A percentile compares a stretch with the other conserved stretches of the same genome.
Evolutionary conservation across 1,140 invertebrate genomes (phyloP).

Genomic region (Lepeophtheirus salmonis): DNA sequence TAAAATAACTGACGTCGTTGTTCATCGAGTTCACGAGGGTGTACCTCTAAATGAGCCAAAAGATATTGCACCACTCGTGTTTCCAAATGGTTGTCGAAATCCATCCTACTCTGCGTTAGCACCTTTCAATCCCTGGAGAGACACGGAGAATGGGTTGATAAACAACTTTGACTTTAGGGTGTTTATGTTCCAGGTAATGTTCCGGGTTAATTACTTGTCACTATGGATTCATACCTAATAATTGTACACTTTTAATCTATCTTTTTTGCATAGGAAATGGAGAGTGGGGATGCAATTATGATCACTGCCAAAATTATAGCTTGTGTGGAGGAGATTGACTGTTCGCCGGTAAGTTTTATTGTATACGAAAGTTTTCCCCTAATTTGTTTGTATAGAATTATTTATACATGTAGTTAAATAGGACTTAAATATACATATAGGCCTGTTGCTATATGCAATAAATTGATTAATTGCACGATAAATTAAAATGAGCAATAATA

Average conservation of each 20-base stretch:
- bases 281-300: slow-evolving; percentile 39
- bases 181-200: slow-evolving; percentile 35
- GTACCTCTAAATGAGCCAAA: slow-evolving; percentile 26
- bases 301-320: slow-evolving; percentile 39
- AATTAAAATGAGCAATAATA: no score
- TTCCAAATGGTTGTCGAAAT: slow-evolving; percentile 38
- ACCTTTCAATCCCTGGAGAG: slow-evolving; percentile 32
- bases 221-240: no score
- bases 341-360: slow-evolving; percentile 27
- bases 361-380: no score
- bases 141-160: slow-evolving; percentile 28
- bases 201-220: no score
- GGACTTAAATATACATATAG: no score
- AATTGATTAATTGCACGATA: no score
- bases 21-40: slow-evolving; percentile 28
- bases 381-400: no score
- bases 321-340: slow-evolving; percentile 39
- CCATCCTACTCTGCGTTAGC: slow-evolving; percentile 31
- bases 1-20: slow-evolving; percentile 37
- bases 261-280: slow-evolving; percentile 34
- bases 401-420: no score
- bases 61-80: slow-evolving; percentile 32
- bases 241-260: no score
- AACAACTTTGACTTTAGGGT: slow-evolving; percentile 38
- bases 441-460: no score